Evolutionary conservation across 2,797 vertebrate species (phyloP).

Genomic region (Spheniscus humboldti): DNA sequence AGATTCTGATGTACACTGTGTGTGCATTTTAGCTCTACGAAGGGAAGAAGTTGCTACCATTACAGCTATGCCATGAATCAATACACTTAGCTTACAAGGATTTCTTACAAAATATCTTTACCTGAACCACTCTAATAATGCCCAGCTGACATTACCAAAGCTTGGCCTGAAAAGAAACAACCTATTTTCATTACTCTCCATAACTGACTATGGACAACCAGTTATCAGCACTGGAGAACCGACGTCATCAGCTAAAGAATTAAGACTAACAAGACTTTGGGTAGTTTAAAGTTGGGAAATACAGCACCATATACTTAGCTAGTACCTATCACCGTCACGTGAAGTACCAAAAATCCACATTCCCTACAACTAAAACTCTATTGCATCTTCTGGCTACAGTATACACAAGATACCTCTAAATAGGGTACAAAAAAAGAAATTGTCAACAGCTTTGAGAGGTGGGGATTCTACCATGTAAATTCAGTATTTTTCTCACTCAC

Average conservation of each 20-base stretch:
- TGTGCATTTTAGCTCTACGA: background rate
- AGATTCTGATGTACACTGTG: background rate
- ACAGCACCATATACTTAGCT: too few relatives aligned
- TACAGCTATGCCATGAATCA: background rate
- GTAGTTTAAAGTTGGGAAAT: background rate
- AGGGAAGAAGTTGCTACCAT: background rate
- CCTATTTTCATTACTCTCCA: background rate
- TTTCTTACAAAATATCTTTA: background rate
- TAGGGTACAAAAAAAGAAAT: rapidly evolving
- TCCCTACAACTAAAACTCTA: background rate
- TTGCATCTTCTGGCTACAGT: background rate
- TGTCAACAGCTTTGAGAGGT: background rate
- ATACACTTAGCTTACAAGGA: background rate
- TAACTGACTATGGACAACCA: background rate
- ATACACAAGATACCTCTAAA: background rate
- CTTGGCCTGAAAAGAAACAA: background rate
- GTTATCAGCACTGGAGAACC: background rate
- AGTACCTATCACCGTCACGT: rapidly evolving
- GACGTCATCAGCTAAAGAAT: background rate
- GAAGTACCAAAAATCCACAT: background rate
- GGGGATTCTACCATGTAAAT: background rate
- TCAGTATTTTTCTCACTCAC: background rate
- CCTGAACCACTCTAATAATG: background rate
- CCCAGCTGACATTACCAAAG: background rate
- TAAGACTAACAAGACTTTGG: background rate